These are phyloP conservation scores for Andricus quercusramuli DNA, from an alignment of 2,888 invertebrate genomes.

Conservation along the genomic window DNA sequence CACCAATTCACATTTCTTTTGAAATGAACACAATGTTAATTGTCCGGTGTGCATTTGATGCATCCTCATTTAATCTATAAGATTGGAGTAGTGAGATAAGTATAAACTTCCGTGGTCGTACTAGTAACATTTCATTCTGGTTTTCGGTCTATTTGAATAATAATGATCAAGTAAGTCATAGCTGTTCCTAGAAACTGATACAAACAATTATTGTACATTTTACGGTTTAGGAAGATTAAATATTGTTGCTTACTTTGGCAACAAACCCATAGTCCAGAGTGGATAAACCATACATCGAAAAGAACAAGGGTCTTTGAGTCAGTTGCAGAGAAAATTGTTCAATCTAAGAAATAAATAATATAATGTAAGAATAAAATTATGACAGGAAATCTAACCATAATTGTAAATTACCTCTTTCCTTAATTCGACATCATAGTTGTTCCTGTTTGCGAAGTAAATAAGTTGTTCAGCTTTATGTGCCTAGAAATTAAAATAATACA, in stretches of 20 bases:
- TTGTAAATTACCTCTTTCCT: background rate
- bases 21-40: no score
- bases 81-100: background rate
- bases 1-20: no score
- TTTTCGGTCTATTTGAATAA: slow-evolving; percentile 49
- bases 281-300: slow-evolving; percentile 56
- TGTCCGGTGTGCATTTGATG: no score
- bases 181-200: slow-evolving; percentile 51
- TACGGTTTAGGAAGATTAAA: background rate
- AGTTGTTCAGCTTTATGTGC: slow-evolving; percentile 2
- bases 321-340: slow-evolving; percentile 60
- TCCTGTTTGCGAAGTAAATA: background rate
- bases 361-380: background rate
- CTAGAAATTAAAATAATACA: background rate
- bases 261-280: slow-evolving; percentile 54
- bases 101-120: background rate
- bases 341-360: slow-evolving; percentile 43
- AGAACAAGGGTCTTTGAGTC: slow-evolving; percentile 54
- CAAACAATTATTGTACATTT: background rate
- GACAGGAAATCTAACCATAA: no score
- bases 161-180: slow-evolving; percentile 55
- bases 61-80: background rate
- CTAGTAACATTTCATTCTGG: background rate
- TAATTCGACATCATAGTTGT: background rate
- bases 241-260: slow-evolving; percentile 48